Conservation (phyloP, 2,113 vertebrate species). For the Aleadryas rufinucha region DNA sequence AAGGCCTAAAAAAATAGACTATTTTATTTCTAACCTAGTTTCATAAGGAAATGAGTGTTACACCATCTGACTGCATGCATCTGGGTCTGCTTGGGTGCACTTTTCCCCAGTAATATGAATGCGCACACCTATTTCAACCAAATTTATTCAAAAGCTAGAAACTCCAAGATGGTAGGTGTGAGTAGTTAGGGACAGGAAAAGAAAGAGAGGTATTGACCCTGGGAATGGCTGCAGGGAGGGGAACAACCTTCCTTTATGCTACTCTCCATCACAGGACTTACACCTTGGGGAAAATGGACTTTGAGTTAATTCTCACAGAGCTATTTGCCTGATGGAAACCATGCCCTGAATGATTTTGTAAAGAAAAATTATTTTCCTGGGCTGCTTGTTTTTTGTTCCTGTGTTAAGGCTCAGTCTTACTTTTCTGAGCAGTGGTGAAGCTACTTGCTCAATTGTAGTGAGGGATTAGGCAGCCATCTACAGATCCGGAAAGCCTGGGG, state of each 20-base stretch:
- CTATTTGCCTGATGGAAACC: not conserved
- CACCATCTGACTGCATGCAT: not conserved
- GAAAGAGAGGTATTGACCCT: not conserved
- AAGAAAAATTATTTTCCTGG: not conserved
- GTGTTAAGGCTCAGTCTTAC: not conserved
- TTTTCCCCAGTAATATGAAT: not conserved
- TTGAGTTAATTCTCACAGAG: not conserved
- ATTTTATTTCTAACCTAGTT: not conserved
- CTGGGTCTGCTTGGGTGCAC: not conserved
- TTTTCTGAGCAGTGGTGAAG: not conserved
- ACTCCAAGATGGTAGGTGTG: not conserved
- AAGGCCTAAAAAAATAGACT: not conserved
- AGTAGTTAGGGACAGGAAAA: not conserved
- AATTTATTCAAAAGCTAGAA: not conserved
- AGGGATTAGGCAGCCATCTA: not conserved
- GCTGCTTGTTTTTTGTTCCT: not conserved
- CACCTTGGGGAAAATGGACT: not conserved
- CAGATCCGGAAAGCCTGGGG: not conserved
- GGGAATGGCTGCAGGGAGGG: not conserved
- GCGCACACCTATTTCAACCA: not conserved
- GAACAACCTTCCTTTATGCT: not conserved
- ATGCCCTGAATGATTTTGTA: not conserved
- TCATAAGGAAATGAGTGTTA: not conserved
- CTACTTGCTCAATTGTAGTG: accelerated
- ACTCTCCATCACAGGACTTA: not conserved